Evolutionary conservation across 2,113 vertebrate species (phyloP).

Genomic region (Grammomys surdaster): DNA sequence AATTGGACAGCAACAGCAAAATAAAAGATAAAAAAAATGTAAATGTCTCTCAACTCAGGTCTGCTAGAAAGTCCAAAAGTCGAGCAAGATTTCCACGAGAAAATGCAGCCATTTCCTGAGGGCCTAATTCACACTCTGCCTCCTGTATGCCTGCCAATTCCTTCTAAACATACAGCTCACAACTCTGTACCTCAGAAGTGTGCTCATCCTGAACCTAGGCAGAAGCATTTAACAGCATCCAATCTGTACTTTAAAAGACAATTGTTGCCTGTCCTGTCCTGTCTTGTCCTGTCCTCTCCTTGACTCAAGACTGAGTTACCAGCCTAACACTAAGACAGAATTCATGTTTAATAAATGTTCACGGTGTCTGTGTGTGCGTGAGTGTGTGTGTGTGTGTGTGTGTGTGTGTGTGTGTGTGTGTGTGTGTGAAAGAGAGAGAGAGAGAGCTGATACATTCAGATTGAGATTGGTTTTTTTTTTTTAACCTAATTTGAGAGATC

Average conservation of each 20-base stretch:
- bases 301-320: not conserved
- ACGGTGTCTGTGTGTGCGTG: not conserved
- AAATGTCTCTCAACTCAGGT: slow-evolving; percentile 42
- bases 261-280: not conserved
- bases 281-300: not conserved
- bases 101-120: slow-evolving; percentile 22
- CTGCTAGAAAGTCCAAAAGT: slow-evolving; percentile 55
- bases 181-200: not conserved
- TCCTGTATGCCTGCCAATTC: slow-evolving; percentile 13
- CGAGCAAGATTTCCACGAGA: slow-evolving; percentile 33
- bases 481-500: not conserved
- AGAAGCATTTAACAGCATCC: not conserved
- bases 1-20: slow-evolving; percentile 42
- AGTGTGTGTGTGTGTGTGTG: too few species aligned
- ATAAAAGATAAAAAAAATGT: slow-evolving; percentile 49
- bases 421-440: too few species aligned
- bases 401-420: too few species aligned
- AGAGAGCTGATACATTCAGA: not conserved
- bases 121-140: not conserved
- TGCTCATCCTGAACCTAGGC: not conserved
- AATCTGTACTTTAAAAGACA: not conserved
- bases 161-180: not conserved
- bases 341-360: slow-evolving; percentile 41
- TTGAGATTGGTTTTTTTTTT: not conserved
- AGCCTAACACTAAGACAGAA: slow-evolving; percentile 14